phyloP scores from a whole-genome alignment of 1,140 invertebrate species.

The Trichonephila clavata region DNA sequence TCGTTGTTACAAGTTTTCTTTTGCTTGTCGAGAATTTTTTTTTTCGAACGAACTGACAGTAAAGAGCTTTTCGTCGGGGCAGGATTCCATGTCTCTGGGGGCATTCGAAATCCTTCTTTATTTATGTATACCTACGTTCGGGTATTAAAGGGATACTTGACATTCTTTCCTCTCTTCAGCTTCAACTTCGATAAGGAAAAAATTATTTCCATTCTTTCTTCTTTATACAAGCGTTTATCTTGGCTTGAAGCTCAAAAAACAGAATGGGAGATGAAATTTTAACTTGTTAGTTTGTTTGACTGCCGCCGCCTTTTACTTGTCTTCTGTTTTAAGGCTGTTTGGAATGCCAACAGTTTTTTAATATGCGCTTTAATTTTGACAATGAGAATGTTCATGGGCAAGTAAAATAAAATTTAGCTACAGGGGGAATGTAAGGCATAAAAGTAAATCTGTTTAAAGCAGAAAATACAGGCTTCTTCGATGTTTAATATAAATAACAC shows the following conservation, averaged over 20 bases:
- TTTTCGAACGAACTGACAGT: conserved; percentile 5
- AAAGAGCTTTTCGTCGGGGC: conserved; percentile 30
- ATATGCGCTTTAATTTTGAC: too few species aligned
- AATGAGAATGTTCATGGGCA: too few species aligned
- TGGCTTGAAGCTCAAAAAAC: background rate
- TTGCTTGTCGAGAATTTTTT: background rate
- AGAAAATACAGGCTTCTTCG: too few species aligned
- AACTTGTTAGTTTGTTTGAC: background rate
- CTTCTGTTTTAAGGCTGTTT: too few species aligned
- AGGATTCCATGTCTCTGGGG: background rate
- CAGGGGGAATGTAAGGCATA: too few species aligned
- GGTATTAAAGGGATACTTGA: conserved; percentile 26
- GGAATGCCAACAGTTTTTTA: too few species aligned
- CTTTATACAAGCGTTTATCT: background rate
- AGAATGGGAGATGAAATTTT: background rate
- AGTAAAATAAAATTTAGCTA: too few species aligned
- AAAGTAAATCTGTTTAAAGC: too few species aligned
- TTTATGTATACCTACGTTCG: conserved; percentile 38
- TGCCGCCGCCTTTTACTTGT: background rate
- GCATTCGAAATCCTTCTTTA: conserved; percentile 24
- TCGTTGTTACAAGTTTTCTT: background rate
- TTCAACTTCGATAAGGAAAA: background rate
- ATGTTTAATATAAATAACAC: too few species aligned
- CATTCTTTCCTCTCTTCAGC: background rate
- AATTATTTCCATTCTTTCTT: background rate